These are phyloP conservation scores for Oreonectes daqikongensis DNA, from an alignment of 2,797 vertebrate species.

Conservation along the genomic window DNA sequence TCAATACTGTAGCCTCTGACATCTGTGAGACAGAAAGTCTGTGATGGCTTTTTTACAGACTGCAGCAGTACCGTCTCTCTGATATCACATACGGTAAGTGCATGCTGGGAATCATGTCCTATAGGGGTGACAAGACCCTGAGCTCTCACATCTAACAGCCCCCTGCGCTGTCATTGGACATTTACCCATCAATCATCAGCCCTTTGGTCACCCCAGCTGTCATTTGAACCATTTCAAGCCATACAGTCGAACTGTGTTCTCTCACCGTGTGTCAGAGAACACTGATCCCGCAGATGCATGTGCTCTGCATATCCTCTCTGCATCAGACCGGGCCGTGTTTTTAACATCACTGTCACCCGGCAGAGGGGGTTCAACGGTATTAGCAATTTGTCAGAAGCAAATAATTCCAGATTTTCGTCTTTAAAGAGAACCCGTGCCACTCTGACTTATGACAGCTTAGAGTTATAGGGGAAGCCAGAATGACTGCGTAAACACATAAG, in stretches of 20 bases:
- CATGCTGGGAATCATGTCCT: neutral
- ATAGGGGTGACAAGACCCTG: constrained; percentile 47
- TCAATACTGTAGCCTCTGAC: neutral
- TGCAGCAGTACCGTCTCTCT: constrained; percentile 56
- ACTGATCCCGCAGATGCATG: neutral
- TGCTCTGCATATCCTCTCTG: constrained; percentile 9
- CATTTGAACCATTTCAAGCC: constrained; percentile 20
- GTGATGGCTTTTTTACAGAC: constrained; percentile 56
- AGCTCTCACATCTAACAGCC: constrained; percentile 67
- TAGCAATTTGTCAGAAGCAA: constrained; percentile 38
- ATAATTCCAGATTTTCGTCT: constrained; percentile 44
- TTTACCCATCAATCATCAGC: constrained; percentile 51
- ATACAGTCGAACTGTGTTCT: neutral
- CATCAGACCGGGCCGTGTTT: constrained; percentile 23
- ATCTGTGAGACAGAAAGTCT: constrained; percentile 46
- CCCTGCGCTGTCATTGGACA: constrained; percentile 61
- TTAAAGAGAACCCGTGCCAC: constrained; percentile 43
- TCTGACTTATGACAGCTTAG: constrained; percentile 57
- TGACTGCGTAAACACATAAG: constrained; percentile 50
- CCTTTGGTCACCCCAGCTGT: constrained; percentile 48
- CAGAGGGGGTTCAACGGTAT: constrained; percentile 31
- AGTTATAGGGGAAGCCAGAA: constrained; percentile 41
- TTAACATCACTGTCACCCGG: constrained; percentile 42
- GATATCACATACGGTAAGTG: constrained; percentile 58
- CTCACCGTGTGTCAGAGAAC: neutral